Percentiles rank a stretch among this genome's conserved stretches.
phyloP scores from a whole-genome alignment of 2,113 vertebrate species.

The Rousettus leschenaultii region DNA sequence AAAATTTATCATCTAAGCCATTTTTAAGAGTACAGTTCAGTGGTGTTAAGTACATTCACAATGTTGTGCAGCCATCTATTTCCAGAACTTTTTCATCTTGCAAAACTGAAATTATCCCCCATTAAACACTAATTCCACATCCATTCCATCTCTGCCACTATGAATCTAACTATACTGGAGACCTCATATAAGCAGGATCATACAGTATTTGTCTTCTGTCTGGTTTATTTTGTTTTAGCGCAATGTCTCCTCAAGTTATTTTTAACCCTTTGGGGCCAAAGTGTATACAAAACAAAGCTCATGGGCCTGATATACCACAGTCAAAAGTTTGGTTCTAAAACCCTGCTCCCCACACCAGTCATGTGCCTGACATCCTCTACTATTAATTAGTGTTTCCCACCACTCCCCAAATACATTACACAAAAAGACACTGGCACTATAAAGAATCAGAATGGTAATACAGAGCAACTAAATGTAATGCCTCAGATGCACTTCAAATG shows the following conservation, averaged over 20 bases:
- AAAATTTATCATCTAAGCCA: not conserved
- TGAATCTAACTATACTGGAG: not conserved
- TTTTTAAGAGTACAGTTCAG: not conserved
- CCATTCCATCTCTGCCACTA: not conserved
- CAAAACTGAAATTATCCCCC: not conserved
- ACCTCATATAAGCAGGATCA: not conserved
- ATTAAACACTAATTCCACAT: not conserved
- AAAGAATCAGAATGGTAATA: not conserved
- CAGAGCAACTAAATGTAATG: not conserved
- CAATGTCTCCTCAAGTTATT: not conserved
- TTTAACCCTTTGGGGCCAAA: not conserved
- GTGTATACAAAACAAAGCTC: not conserved
- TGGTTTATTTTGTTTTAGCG: not conserved
- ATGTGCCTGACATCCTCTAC: not conserved
- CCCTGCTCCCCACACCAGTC: not conserved
- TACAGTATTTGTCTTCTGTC: not conserved
- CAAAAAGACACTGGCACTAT: not conserved
- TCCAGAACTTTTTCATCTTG: not conserved
- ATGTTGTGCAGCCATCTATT: not conserved
- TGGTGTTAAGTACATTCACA: not conserved
- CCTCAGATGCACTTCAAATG: not conserved
- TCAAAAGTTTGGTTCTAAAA: not conserved
- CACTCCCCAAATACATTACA: not conserved
- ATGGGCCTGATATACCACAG: not conserved
- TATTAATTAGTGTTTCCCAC: not conserved